Evolutionary conservation across 2,797 vertebrate genomes (phyloP), one percentile per base, ranked within the genome.

Genomic region (Semaprochilodus insignis): DNA sequence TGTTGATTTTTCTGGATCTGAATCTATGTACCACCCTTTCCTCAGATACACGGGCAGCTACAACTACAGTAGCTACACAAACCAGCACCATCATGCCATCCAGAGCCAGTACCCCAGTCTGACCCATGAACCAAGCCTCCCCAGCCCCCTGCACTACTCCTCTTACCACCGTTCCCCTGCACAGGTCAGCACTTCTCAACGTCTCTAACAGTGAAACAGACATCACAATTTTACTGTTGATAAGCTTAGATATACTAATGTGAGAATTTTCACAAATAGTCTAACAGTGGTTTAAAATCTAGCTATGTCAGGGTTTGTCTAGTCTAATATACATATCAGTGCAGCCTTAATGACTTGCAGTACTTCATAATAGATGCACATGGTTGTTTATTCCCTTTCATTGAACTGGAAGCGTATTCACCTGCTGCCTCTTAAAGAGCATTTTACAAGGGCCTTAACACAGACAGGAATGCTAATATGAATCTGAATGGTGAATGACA

Each of bases 51-150:
- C 97, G 4, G 97, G 97, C 77, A 98, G 96, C 93, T 99, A 99
- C 91, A 99, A 99, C 93, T 99, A 99, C 0, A 95, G 97, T 88
- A 97, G 95, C 92, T 99, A 99, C 48, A 88, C 96, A 92, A 98
- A 97, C 93, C 98, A 99, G 92, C 97, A 98, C 74, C 95, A 97
- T 51, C 96, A 97, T 85, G 95, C 97, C 59, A 96, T 99, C 90
- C 97, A 99, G 95, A 97, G 95, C 91, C 98, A 99, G 91, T 99
- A 99, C 88, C 96, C 97, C 1, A 95, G 96, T 90, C 94, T 99
- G 86, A 93, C 96, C 78, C 98, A 99, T 0, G 98, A 99, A 77
- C 90, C 97, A 5, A 92, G 96, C 54, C 95, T 99, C 91, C 95
- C 97, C 19, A 93, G 95, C 63, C 97, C 98, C 0, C 96, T 99